Evolutionary conservation across 1,140 invertebrate genomes (phyloP), one percentile per base, ranked within the genome.

Genomic region (Monochamus saltuarius): DNA sequence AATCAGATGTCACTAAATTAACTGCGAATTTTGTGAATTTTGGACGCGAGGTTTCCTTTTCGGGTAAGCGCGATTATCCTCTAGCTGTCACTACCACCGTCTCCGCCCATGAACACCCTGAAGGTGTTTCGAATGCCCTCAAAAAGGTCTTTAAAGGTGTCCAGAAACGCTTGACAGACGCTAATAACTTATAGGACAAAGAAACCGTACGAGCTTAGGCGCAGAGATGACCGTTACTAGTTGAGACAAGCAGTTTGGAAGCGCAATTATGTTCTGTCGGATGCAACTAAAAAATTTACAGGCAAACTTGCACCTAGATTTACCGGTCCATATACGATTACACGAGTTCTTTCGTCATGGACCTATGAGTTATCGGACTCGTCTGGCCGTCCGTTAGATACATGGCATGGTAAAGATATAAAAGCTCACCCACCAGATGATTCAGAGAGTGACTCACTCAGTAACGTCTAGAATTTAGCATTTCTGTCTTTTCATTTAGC

Each of bases 241-340:
- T 1, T 22, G 7, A 16, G 36, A 13, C 40, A 56, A 49, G 7
- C 13, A 6, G 52, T 64, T 16, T 47, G 16, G n/a, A n/a, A n/a
- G n/a, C n/a, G n/a, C n/a, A n/a, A n/a, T n/a, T n/a, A n/a, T n/a
- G n/a, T n/a, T n/a, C n/a, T n/a, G n/a, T n/a, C n/a, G n/a, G n/a
- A n/a, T n/a, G n/a, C n/a, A n/a, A n/a, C n/a, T n/a, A n/a, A n/a
- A n/a, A n/a, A n/a, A n/a, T n/a, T n/a, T n/a, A n/a, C n/a, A n/a
- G n/a, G n/a, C n/a, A n/a, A n/a, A 36, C 54, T 64, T 6, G 50
- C 56, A 13, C 50, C 49, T 1, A 38, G 39, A 37, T 66, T 19
- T 59, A 4, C 16, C 1, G 64, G 61, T 3, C 64, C 55, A 10
- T 57, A 36, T 16, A 58, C 7, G n/a, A 51, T 58, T 39, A 22